These are phyloP conservation scores for Sitta carolinensis DNA, from an alignment of 2,797 vertebrate genomes.

Conservation along the genomic window DNA sequence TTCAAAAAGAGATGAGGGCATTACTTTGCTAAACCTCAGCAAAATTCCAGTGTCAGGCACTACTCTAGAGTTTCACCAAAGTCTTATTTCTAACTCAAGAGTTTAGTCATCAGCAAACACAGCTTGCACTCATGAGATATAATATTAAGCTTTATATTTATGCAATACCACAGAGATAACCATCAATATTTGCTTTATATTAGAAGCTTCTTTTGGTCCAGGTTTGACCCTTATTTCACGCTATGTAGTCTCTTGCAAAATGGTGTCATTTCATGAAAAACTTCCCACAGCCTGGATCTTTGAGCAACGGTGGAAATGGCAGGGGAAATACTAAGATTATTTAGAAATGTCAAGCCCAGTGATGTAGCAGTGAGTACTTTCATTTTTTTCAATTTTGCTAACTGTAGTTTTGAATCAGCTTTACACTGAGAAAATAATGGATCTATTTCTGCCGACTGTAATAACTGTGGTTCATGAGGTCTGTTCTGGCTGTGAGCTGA, in stretches of 20 bases:
- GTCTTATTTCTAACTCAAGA: neutral
- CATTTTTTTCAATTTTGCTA: slow-evolving; percentile 33
- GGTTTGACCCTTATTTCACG: neutral
- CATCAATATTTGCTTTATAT: neutral
- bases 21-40: neutral
- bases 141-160: neutral
- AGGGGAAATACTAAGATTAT: neutral
- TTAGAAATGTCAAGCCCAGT: slow-evolving; percentile 45
- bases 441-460: slow-evolving; percentile 13
- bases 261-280: neutral
- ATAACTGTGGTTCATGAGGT: slow-evolving; percentile 30
- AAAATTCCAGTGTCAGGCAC: neutral
- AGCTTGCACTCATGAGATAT: neutral
- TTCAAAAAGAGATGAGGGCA: neutral
- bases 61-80: neutral
- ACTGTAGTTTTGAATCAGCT: slow-evolving; percentile 26
- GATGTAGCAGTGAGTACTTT: neutral
- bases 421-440: slow-evolving; percentile 46
- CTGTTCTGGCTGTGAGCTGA: neutral
- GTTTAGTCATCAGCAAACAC: neutral
- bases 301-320: neutral
- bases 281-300: neutral
- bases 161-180: neutral
- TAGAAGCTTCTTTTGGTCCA: neutral
- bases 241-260: neutral